Percentiles rank a stretch among this genome's conserved stretches.
Evolutionary conservation across 2,888 invertebrate species (phyloP).

Genomic region (Ennomos fuscantarius): DNA sequence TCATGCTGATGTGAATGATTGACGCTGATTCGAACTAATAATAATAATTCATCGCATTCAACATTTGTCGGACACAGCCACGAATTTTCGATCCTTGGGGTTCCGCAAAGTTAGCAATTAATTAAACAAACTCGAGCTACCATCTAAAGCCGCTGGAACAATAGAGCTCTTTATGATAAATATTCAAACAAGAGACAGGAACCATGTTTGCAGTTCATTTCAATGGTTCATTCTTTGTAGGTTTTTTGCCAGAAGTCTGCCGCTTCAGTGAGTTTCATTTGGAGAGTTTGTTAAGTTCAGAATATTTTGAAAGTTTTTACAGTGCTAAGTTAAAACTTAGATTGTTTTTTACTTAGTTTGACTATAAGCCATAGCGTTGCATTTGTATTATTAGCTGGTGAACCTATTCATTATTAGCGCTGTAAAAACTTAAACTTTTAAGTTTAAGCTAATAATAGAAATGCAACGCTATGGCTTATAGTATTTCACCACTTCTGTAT

Average conservation of each 20-base stretch:
- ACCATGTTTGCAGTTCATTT: conserved; percentile 53
- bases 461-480: no score
- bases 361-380: no score
- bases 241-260: conserved; percentile 31
- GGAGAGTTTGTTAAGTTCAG: conserved; percentile 15
- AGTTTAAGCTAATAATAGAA: no score
- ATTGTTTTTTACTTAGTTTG: no score
- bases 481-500: no score
- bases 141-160: conserved; percentile 56
- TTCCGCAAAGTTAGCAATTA: conserved; percentile 60
- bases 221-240: conserved; percentile 38
- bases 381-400: no score
- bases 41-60: conserved; percentile 44
- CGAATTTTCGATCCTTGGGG: conserved; percentile 52
- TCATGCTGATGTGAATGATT: conserved; percentile 6
- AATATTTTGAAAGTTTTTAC: conserved; percentile 12
- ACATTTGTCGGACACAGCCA: conserved; percentile 44
- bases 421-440: no score
- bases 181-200: conserved; percentile 52
- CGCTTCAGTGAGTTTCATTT: conserved; percentile 29
- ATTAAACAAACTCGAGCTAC: conserved; percentile 61
- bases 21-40: conserved; percentile 27
- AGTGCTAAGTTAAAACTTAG: conserved; percentile 4
- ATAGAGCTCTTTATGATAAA: conserved; percentile 63
- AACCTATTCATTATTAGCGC: no score